Evolutionary conservation across 2,113 vertebrate genomes (phyloP).

Genomic region (Rhinogobius similis): DNA sequence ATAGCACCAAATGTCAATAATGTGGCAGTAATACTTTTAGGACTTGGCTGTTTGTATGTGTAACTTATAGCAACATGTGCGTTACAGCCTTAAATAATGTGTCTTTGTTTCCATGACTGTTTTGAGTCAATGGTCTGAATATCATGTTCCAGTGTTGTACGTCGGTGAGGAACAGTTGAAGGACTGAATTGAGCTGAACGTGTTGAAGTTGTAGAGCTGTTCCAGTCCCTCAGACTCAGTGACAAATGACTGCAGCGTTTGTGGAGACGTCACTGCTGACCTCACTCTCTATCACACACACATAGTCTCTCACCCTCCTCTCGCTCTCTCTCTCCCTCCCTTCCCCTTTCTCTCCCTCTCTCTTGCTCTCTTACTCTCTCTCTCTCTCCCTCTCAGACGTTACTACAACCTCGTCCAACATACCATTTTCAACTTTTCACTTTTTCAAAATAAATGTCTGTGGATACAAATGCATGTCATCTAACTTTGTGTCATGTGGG

Average conservation of each 20-base stretch:
- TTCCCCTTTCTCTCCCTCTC: not conserved
- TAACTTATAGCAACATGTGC: too few relatives aligned
- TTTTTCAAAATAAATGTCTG: too few relatives aligned
- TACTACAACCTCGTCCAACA: not conserved
- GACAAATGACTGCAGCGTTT: constrained; percentile 15
- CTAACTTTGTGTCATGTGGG: not conserved
- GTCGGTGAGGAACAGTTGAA: not conserved
- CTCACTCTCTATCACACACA: not conserved
- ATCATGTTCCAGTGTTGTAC: too few relatives aligned
- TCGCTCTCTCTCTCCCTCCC: not conserved
- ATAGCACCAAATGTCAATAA: too few relatives aligned
- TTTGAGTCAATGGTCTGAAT: too few relatives aligned
- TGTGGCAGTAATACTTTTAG: too few relatives aligned
- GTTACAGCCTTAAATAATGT: too few relatives aligned
- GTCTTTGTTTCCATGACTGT: too few relatives aligned
- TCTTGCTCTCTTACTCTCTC: not conserved
- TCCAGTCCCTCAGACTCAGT: not conserved
- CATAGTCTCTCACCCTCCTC: not conserved
- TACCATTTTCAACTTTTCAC: not conserved
- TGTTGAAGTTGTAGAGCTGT: not conserved
- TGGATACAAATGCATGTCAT: not conserved
- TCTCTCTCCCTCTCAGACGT: not conserved
- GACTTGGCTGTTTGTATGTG: too few relatives aligned
- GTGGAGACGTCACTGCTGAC: constrained; percentile 9
- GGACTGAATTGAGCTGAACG: not conserved